phyloP scores from a whole-genome alignment of 2,888 invertebrate genomes.

The Tenthredo distinguenda region DNA sequence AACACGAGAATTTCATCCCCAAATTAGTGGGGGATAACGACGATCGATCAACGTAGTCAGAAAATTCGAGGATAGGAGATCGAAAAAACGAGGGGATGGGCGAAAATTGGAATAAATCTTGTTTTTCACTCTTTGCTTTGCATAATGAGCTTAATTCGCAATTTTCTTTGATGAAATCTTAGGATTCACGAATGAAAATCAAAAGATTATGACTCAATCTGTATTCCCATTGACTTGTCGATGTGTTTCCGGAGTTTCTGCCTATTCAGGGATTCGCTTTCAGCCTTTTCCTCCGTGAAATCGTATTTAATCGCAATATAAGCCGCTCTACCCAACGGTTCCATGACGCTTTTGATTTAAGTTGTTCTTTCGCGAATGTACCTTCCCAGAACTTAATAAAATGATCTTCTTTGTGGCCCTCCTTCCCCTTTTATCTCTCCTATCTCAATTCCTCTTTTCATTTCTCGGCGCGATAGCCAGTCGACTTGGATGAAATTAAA shows the following conservation, averaged over 20 bases:
- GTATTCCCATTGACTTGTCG: background rate
- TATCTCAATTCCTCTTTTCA: background rate
- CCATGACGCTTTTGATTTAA: conserved; percentile 17
- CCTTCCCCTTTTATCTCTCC: background rate
- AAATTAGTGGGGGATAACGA: background rate
- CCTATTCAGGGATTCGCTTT: background rate
- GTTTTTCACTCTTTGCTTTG: background rate
- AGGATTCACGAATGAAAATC: background rate
- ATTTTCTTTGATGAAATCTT: background rate
- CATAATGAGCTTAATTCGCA: background rate
- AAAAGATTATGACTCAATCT: background rate
- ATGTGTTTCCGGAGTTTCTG: background rate
- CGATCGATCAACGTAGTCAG: background rate
- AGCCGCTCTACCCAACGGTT: background rate
- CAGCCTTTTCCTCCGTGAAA: background rate
- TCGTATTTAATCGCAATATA: background rate
- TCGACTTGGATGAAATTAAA: conserved; percentile 1
- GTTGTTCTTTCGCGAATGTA: background rate
- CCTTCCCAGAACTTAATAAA: conserved; percentile 32
- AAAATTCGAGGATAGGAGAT: background rate
- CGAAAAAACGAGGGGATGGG: background rate
- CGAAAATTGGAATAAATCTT: background rate
- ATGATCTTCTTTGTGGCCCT: conserved; percentile 11
- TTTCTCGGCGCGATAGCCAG: background rate
- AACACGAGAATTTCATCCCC: conserved; percentile 29